Conservation (phyloP, 2,113 vertebrate species). For the Oceanites oceanicus region DNA sequence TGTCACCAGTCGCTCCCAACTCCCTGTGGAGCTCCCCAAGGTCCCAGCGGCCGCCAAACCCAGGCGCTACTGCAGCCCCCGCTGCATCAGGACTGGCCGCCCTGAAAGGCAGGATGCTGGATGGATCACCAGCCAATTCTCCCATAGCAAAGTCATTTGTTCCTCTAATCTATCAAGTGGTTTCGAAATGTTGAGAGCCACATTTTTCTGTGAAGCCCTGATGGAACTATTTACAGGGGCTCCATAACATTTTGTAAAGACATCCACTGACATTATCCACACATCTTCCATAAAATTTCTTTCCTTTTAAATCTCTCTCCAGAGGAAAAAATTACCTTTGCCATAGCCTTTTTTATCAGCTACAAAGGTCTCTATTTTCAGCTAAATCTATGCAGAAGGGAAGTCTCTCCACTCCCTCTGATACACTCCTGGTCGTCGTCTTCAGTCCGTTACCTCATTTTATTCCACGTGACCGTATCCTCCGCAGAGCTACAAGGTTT, state of each 20-base stretch:
- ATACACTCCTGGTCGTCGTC: fast-evolving
- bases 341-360: not conserved
- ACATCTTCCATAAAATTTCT: not conserved
- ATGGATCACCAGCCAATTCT: not conserved
- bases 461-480: not conserved
- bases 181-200: not conserved
- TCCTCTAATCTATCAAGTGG: not conserved
- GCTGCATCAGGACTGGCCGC: not conserved
- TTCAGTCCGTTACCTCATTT: not conserved
- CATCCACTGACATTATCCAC: not conserved
- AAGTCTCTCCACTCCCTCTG: not conserved
- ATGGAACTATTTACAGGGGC: not conserved
- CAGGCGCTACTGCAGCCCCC: fast-evolving
- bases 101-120: not conserved
- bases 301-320: not conserved
- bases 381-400: not conserved
- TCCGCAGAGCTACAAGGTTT: fast-evolving
- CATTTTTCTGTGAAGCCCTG: not conserved
- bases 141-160: not conserved
- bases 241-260: not conserved
- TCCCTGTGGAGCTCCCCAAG: fast-evolving
- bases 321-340: not conserved
- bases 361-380: not conserved
- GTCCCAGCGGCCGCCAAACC: fast-evolving
- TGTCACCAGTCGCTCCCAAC: not conserved